A percentile compares a stretch with the other conserved stretches of the same genome.
Conservation (phyloP, 2,797 vertebrate genomes). For the Heteromormyrus szaboi region DNA sequence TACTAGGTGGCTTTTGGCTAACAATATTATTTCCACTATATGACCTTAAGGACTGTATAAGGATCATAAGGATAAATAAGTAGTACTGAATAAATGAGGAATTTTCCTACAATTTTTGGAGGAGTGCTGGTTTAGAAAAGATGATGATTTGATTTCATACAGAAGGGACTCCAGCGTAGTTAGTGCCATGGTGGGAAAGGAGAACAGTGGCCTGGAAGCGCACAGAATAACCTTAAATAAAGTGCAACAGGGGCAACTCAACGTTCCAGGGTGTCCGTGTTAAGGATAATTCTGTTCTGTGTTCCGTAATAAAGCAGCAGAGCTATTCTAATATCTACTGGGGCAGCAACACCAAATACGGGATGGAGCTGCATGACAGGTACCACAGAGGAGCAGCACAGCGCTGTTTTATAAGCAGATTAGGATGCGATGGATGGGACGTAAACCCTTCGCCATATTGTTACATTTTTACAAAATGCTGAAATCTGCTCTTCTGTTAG, state of each 20-base stretch:
- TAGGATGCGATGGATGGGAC: no score
- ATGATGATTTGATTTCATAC: neutral
- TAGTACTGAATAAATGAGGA: neutral
- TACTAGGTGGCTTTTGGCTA: neutral
- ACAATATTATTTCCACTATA: neutral
- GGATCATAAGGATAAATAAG: neutral
- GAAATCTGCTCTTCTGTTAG: neutral
- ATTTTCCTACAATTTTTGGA: neutral
- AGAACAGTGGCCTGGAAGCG: neutral
- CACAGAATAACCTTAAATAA: neutral
- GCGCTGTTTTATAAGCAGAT: neutral
- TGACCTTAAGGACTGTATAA: neutral
- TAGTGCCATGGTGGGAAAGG: no score
- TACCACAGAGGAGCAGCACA: neutral
- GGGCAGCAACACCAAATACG: neutral
- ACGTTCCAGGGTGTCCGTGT: neutral
- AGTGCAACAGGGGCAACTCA: neutral
- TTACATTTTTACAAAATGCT: neutral
- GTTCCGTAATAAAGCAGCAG: neutral
- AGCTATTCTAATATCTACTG: neutral
- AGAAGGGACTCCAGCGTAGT: neutral
- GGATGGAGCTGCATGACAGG: neutral
- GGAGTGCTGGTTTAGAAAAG: neutral
- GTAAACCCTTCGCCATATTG: neutral
- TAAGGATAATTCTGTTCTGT: neutral